Base-by-base conservation (phyloP, 2,888 invertebrate genomes). In the Oligia strigilis region DNA sequence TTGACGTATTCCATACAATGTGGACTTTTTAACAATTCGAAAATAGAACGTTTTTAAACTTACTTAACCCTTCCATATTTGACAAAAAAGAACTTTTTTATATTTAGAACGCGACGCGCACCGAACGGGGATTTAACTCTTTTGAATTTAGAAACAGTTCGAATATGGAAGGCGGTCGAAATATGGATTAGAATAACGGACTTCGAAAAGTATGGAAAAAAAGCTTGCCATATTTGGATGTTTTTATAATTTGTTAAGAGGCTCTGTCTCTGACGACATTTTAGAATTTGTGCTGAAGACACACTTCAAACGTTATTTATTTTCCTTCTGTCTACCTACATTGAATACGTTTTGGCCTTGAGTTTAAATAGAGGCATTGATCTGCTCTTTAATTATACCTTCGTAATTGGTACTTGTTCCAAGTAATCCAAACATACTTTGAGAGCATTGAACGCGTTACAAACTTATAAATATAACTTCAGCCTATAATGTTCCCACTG, bases 21-120 rank as follows among this genome's bases (percentile, higher is more conserved):
- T 96, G 93, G 95, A 95, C 95, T 96, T 97, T 97, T 97, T 96
- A 96, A 97, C 95, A 96, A 96, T 96, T 97, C 96, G 84, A 97
- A 97, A 97, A 97, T 97, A 97, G 97, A 97, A 96, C 94, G 96
- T 96, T 97, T 96, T 96, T 96, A 96, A 96, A 96, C 96, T 95
- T 96, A 96, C 96, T 95, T 96, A 97, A 97, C 97, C 97, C 97
- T 97, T 97, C 97, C 97, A 96, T 96, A 97, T 97, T 97, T 96
- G 96, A 96, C 96, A 96, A 96, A 97, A 96, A 96, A 95, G 93
- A 94, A 92, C 91, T 95, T 95, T 91, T 96, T 96, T 96, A 96
- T 95, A 97, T 96, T 96, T 96, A 95, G 96, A 96, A 95, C 95
- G 92, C 94, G 94, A 95, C 95, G 96, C 94, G 93, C 92, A 88